Percentiles rank a stretch among this genome's conserved stretches.
Conservation (phyloP, 2,113 vertebrate genomes). For the Menidia beryllina region DNA sequence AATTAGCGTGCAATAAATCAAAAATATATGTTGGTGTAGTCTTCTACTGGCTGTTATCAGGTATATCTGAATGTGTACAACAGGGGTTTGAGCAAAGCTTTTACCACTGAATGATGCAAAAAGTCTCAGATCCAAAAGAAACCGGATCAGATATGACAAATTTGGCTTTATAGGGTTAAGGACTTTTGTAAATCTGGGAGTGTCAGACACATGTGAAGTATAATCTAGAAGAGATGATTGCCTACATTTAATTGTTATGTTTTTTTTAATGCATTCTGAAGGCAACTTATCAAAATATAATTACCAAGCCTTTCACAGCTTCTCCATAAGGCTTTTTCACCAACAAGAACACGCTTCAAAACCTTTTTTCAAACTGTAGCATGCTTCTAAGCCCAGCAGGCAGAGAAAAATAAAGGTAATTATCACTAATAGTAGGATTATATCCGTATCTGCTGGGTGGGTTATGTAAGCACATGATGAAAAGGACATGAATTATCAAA, state of each 20-base stretch:
- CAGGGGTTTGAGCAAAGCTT: too few species aligned
- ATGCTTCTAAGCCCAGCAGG: conserved; percentile 7
- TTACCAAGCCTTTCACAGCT: neutral
- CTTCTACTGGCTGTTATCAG: too few species aligned
- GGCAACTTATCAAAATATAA: neutral
- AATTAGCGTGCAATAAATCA: too few species aligned
- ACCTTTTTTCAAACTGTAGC: conserved; percentile 22
- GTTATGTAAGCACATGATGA: conserved; percentile 3
- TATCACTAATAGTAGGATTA: conserved; percentile 15
- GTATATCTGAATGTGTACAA: too few species aligned
- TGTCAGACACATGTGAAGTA: neutral
- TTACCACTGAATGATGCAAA: too few species aligned
- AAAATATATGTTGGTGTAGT: too few species aligned
- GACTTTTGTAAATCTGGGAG: conserved; percentile 15
- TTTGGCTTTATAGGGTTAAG: too few species aligned
- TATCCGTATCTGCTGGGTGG: neutral
- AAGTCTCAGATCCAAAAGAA: too few species aligned
- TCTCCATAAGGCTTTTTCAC: neutral
- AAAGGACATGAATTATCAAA: conserved; percentile 31
- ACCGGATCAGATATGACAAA: too few species aligned
- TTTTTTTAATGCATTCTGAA: conserved; percentile 27
- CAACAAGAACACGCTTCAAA: conserved; percentile 15
- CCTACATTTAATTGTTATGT: neutral
- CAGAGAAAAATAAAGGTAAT: conserved; percentile 24
- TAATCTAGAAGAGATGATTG: conserved; percentile 23